phyloP scores from a whole-genome alignment of 2,888 invertebrate species.

The Poecilobothrus nobilitatus region DNA sequence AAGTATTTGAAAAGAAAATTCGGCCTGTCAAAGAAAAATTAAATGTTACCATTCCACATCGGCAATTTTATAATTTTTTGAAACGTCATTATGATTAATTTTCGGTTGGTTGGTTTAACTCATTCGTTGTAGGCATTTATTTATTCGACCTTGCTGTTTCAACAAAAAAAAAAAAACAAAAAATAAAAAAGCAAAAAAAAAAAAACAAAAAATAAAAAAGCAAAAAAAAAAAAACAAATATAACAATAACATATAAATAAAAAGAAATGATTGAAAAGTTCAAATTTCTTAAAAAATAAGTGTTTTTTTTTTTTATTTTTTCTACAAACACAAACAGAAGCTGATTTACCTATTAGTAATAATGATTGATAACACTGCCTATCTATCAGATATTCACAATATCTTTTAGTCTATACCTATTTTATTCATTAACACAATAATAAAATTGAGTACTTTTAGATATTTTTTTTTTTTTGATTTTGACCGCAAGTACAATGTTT shows the following conservation, averaged over 20 bases:
- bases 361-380: not conserved
- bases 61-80: not conserved
- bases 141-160: not conserved
- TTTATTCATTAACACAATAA: too few species aligned
- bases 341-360: not conserved
- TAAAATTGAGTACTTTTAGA: too few species aligned
- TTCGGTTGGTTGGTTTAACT: not conserved
- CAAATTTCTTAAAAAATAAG: not conserved
- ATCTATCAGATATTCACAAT: not conserved
- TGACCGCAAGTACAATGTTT: not conserved
- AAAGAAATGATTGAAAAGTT: not conserved
- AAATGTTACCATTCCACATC: not conserved
- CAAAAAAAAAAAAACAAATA: not conserved
- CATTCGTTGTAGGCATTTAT: not conserved
- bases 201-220: too few species aligned
- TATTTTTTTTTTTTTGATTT: not conserved
- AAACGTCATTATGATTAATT: slow-evolving; percentile 3
- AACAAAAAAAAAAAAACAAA: not conserved
- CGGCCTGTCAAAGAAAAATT: not conserved
- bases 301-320: too few species aligned
- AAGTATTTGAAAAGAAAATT: not conserved
- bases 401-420: too few species aligned
- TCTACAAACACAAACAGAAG: not conserved
- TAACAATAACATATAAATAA: not conserved
- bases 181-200: not conserved